Percentiles rank a stretch among this genome's conserved stretches.
phyloP scores from a whole-genome alignment of 92 coral and sea anemone genomes.

The Palythoa grandiflora region DNA sequence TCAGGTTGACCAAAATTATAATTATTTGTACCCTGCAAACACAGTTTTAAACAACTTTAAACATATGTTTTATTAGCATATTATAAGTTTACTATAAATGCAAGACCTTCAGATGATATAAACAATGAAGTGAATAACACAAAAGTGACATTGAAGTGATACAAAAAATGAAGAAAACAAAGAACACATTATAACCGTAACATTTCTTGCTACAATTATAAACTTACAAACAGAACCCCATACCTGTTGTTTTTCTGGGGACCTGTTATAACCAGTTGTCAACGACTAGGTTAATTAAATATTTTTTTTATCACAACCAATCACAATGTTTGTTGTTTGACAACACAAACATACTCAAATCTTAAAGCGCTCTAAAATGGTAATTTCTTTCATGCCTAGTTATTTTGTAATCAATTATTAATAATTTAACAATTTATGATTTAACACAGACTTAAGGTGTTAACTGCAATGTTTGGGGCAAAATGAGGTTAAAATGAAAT shows the following conservation, averaged over 20 bases:
- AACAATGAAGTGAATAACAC: too few species aligned
- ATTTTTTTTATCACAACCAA: conserved; percentile 5
- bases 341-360: neutral
- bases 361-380: conserved; percentile 35
- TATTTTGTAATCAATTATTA: conserved; percentile 40
- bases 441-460: conserved; percentile 7
- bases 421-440: conserved; percentile 20
- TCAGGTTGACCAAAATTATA: too few species aligned
- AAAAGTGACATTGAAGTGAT: neutral
- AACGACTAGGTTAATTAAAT: neutral
- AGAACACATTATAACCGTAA: neutral
- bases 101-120: too few species aligned
- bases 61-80: too few species aligned
- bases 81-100: too few species aligned
- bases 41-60: too few species aligned
- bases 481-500: neutral
- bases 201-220: neutral
- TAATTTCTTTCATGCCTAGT: conserved; percentile 25
- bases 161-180: neutral
- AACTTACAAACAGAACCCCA: neutral
- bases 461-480: conserved; percentile 6
- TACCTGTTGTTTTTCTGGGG: neutral
- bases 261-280: conserved; percentile 36
- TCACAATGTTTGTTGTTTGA: neutral
- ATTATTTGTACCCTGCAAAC: too few species aligned